phyloP scores from a whole-genome alignment of 2,797 vertebrate genomes.

The Cirrhinus mrigala region DNA sequence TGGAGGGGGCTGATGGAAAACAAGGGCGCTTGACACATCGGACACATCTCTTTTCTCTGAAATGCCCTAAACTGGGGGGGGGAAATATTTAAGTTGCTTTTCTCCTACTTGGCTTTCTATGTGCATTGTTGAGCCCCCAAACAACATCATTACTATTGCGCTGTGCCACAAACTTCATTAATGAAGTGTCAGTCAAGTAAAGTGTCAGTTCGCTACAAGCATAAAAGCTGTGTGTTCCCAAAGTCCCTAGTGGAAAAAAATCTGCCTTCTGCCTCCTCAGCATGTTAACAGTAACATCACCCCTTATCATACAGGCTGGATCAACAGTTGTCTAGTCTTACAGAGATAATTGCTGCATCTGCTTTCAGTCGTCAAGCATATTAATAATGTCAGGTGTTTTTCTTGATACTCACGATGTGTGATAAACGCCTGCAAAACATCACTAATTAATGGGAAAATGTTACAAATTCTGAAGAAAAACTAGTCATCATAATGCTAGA shows the following conservation, averaged over 20 bases:
- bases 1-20: neutral
- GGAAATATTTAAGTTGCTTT: neutral
- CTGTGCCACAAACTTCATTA: neutral
- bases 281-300: neutral
- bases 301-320: neutral
- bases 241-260: neutral
- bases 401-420: neutral
- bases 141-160: neutral
- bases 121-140: neutral
- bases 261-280: slow-evolving; percentile 25
- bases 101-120: neutral
- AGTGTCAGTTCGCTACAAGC: neutral
- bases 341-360: neutral
- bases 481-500: neutral
- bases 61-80: neutral
- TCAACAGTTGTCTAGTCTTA: neutral
- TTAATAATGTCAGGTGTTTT: neutral
- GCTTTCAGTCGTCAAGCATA: neutral
- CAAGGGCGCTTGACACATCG: neutral
- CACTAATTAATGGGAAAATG: neutral
- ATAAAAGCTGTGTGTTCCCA: neutral
- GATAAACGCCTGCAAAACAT: neutral
- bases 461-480: too few relatives aligned
- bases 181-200: slow-evolving; percentile 24
- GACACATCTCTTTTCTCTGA: neutral